Evolutionary conservation across 2,113 vertebrate genomes (phyloP).

Genomic region (Sorex araneus): DNA sequence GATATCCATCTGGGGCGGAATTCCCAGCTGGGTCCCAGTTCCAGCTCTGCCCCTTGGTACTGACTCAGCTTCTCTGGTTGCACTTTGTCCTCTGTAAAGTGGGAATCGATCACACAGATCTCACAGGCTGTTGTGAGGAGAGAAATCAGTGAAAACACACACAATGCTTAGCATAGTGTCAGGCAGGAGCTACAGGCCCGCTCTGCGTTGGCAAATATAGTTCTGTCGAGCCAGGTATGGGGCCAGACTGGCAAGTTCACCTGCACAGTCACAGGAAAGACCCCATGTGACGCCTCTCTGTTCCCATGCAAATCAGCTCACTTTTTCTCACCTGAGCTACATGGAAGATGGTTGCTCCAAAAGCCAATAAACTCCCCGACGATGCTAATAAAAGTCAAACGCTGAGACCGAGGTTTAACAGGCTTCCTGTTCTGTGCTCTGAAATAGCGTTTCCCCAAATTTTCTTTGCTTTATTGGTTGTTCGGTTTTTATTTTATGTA

Average conservation of each 20-base stretch:
- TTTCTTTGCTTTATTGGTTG: too few species aligned
- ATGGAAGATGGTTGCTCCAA: background rate
- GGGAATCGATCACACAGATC: background rate
- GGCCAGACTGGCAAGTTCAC: background rate
- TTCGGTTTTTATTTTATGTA: too few species aligned
- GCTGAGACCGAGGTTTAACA: background rate
- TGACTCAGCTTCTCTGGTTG: background rate
- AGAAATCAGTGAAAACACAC: background rate
- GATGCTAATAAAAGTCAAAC: background rate
- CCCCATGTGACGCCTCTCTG: background rate
- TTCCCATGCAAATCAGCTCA: background rate
- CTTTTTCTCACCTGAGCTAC: background rate
- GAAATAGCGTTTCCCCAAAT: background rate
- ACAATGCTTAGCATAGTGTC: background rate
- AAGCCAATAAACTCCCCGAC: background rate
- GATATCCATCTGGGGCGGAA: background rate
- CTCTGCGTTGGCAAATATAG: background rate
- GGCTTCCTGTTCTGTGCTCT: background rate
- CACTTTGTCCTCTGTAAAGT: background rate
- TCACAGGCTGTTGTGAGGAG: background rate
- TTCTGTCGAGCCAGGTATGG: fast-evolving
- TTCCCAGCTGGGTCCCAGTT: background rate
- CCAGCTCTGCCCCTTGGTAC: background rate
- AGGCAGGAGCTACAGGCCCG: fast-evolving
- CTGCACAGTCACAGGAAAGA: too few species aligned